Base-by-base conservation (phyloP, 2,888 invertebrate species). In the Dusona sp. region DNA sequence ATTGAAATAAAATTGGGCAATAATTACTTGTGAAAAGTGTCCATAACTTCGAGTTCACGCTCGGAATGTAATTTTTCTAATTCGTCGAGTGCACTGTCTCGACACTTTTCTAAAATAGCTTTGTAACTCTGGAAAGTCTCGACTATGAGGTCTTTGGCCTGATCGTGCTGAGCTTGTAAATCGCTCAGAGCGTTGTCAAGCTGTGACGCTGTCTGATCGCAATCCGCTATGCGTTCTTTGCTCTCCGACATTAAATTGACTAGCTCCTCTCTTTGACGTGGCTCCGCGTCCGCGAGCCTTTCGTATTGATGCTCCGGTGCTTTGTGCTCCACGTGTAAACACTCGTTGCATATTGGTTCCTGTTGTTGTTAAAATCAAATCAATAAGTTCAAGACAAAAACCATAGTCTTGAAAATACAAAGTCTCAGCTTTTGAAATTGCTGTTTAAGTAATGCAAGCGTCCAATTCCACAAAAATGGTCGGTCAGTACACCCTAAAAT, bases 31-130 rank as follows among this genome's bases (percentile, higher is more conserved):
- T 97, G 97, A 92, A 97, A 96, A 87, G 97, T 95, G 92, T 98
- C 98, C 98, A 98, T 98, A 51, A 98, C 97, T 94, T 97, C 97
- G 57, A 98, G 95, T 94, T 98, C 98, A 86, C 98, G 96, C 91
- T 97, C 97, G 85, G 97, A 97, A 94, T 99, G 98, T 87, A 98
- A 94, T 88, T 96, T 96, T 90, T 97, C 96, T 68, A 98, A 95
- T 92, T 97, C 96, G 88, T 96, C 96, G 33, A 98, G 94, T 25
- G 97, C 96, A 74, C 96, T 96, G 91, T 98, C 98, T 89, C 97
- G 96, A 89, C 97, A 97, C 90, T 97, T 96, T 91, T 98, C 98
- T 87, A 99, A 95, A 80, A 97, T 96, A 48, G 97, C 97, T 93
- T 97, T 97, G 92, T 97, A 98, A 91, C 96, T 97, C 92, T 97